Conservation (phyloP, 2,888 invertebrate species). For the Tetramorium bicarinatum region DNA sequence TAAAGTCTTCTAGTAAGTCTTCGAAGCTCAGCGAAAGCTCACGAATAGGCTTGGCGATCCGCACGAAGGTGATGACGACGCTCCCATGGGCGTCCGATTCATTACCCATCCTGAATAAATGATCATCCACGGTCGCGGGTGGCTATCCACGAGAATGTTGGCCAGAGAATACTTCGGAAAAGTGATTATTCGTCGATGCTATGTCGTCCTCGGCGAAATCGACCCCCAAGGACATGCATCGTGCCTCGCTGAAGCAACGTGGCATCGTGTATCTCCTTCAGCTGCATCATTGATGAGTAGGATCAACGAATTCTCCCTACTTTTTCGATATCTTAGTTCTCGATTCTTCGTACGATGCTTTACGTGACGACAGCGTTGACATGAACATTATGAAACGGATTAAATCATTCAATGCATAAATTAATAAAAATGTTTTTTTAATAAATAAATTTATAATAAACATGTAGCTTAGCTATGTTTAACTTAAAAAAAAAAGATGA, state of each 20-base stretch:
- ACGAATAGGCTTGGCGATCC: constrained; percentile 61
- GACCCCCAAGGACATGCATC: constrained; percentile 82
- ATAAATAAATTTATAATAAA: not conserved
- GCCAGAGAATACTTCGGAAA: constrained; percentile 71
- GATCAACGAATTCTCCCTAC: constrained; percentile 50
- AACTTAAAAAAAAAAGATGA: not conserved
- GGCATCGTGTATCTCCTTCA: constrained; percentile 81
- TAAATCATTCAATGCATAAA: not conserved
- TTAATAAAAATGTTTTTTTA: not conserved
- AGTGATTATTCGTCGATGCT: constrained; percentile 85
- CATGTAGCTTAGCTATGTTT: not conserved
- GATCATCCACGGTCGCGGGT: constrained; percentile 76
- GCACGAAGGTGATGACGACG: constrained; percentile 80
- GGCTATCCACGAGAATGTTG: constrained; percentile 69
- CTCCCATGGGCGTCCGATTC: constrained; percentile 83
- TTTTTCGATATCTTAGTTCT: constrained; percentile 37
- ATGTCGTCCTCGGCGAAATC: constrained; percentile 80
- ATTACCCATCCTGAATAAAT: constrained; percentile 84
- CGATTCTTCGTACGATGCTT: constrained; percentile 24
- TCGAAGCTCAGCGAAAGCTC: constrained; percentile 55
- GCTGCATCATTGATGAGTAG: constrained; percentile 84
- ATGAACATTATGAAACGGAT: not conserved
- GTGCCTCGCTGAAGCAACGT: constrained; percentile 51
- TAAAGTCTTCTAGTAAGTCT: constrained; percentile 10
- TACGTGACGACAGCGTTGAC: constrained; percentile 14